Conservation (phyloP, 2,113 vertebrate species). For the Genyomyrus donnyi region DNA sequence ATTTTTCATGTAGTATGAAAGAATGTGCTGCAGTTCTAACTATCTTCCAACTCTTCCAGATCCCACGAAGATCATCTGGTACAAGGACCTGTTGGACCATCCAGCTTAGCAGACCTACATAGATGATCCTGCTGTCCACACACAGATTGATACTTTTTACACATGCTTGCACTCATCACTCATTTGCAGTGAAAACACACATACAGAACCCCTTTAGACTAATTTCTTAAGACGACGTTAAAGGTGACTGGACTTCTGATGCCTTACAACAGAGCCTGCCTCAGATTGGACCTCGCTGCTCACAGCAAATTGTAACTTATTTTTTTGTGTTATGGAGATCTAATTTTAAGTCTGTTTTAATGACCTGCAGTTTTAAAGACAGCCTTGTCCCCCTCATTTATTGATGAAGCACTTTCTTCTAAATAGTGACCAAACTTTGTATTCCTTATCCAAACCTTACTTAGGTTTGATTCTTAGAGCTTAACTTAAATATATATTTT, state of each 20-base stretch:
- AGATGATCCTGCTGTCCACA: neutral
- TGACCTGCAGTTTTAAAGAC: conserved; percentile 32
- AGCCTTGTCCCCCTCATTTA: conserved; percentile 46
- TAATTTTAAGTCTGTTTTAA: conserved; percentile 39
- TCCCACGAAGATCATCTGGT: conserved; percentile 59
- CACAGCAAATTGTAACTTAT: conserved; percentile 21
- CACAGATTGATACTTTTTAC: neutral
- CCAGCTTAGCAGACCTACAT: conserved; percentile 46
- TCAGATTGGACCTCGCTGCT: conserved; percentile 48
- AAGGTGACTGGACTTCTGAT: conserved; percentile 54
- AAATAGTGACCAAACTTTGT: conserved; percentile 40
- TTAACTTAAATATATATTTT: conserved; percentile 9
- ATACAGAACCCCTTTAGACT: conserved; percentile 61
- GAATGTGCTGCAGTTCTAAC: neutral
- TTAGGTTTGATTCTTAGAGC: conserved; percentile 15
- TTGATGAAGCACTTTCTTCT: conserved; percentile 66
- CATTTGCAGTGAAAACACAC: conserved; percentile 28
- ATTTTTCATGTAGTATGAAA: neutral
- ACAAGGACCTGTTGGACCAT: conserved; percentile 52
- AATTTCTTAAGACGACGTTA: conserved; percentile 51
- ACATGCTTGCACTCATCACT: neutral
- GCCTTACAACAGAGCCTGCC: conserved; percentile 64
- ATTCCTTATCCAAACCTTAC: conserved; percentile 3
- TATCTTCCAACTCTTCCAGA: conserved; percentile 42
- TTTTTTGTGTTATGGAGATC: conserved; percentile 33